These are phyloP conservation scores for Sula dactylatra DNA, from an alignment of 2,113 vertebrate genomes.

Conservation along the genomic window DNA sequence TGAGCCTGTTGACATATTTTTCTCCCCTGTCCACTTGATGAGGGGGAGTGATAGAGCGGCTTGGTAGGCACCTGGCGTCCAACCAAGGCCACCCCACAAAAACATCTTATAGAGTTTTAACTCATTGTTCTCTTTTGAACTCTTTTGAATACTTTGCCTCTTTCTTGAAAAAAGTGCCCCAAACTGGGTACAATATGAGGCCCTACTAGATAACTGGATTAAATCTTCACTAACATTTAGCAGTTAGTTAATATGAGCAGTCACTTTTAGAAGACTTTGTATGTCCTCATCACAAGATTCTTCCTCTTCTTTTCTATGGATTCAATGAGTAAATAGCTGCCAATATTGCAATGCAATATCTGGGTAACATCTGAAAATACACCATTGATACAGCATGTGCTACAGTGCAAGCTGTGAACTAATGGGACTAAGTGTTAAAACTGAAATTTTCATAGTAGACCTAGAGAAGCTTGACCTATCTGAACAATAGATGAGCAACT, in stretches of 20 bases:
- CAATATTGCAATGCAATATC: not conserved
- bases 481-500: not conserved
- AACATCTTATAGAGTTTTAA: not conserved
- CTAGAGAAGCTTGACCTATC: not conserved
- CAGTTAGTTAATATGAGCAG: not conserved
- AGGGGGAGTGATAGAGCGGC: not conserved
- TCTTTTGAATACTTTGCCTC: not conserved
- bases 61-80: not conserved
- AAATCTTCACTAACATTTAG: not conserved
- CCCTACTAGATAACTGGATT: not conserved
- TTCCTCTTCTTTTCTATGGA: not conserved
- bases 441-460: not conserved
- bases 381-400: not conserved
- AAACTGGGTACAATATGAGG: not conserved
- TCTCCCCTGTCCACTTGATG: not conserved
- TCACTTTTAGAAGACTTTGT: not conserved
- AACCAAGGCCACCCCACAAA: not conserved
- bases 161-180: not conserved
- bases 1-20: rapidly evolving
- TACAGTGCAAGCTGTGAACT: not conserved
- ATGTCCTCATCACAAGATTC: not conserved
- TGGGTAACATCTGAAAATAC: not conserved
- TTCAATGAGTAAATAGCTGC: not conserved
- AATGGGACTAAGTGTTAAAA: not conserved
- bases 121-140: not conserved